Evolutionary conservation across 2,797 vertebrate genomes (phyloP), one percentile per base, ranked within the genome.

Genomic region (Taeniopygia guttata): DNA sequence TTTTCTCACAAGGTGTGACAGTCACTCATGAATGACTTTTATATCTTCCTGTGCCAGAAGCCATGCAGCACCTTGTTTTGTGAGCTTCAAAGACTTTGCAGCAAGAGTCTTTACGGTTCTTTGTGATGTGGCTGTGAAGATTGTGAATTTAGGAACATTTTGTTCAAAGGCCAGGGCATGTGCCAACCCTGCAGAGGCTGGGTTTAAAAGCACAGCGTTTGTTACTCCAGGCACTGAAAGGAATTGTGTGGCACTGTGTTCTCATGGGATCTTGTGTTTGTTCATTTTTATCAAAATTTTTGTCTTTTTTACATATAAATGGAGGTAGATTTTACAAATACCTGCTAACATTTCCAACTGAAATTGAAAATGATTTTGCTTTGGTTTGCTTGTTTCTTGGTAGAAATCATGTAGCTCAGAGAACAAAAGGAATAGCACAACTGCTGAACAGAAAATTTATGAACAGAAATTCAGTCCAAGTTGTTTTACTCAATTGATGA

Each of bases 51-150:
- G 59, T 74, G 81, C 40, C 63, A 82, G 67, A 66, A 93, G 67
- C 73, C 83, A n/a, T 30, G 38, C 26, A 64, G n/a, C 30, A 51
- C 73, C 80, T 89, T 43, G 11, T 62, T 95, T 81, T 87, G 45
- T 84, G 70, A 91, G 43, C 83, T 90, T 87, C 55, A 96, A 96
- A 95, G 46, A 54, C 34, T 88, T 86, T 95, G 54, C 94, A 95
- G 84, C n/a, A 85, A 63, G 51, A 92, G 20, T 45, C 74, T 51
- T 90, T 93, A 59, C 45, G 56, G 66, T 94, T 95, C 91, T 91
- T 90, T 90, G 21, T 89, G 64, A 63, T 30, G 51, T 90, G 94
- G 72, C 63, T 30, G 51, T 90, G 95, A 97, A 79, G 68, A 29
- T 10, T 64, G 36, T 82, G 59, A 92, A 64, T 96, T 96, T 89